Evolutionary conservation across 2,888 invertebrate genomes (phyloP), one percentile per base, ranked within the genome.

Genomic region (Dicranocentrus wangi): DNA sequence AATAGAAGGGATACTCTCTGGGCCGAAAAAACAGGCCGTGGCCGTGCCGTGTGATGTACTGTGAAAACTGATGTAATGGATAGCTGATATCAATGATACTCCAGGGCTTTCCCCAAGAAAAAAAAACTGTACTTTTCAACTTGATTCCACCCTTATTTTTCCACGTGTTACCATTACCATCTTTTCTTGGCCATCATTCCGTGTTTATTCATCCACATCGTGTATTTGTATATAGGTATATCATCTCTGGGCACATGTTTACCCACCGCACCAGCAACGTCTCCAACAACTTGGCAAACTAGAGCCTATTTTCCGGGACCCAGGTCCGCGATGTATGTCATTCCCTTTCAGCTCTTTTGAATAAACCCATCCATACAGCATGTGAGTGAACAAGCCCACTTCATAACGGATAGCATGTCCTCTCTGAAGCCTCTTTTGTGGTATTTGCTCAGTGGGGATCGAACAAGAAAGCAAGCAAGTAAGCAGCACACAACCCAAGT

Each of bases 61-160:
- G 21, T 25, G 51, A 51, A 72, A 27, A 27, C 51, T 63, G 51
- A 21, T 51, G 63, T 72, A 72, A 63, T 72, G 28, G 61, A 43
- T 71, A 71, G 60, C 27, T 71, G 71, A 71, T 60, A 72, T 61
- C 19, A 47, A 72, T 63, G 47, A 28, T 47, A 43, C 71, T 43
- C 58, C 8, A 71, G 60, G 17, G 42, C 17, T 60, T 60, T 71
- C n/a, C 2, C 47, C 39, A 8, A 39, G n/a, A n/a, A 39, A 39
- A 13, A 39, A 39, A 47, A 47, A 10, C 5, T n/a, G 47, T 47
- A 32, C 5, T 32, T 10, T 47, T 47, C 15, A 7, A 47, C 47
- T 10, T 47, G 5, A 5, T 21, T 2, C 53, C 53, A 53, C n/a
- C n/a, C n/a, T 5, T 39, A 13, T 39, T 39, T 10, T 47, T 47